Conservation (phyloP, 1,140 invertebrate species). For the Drosophila leontia region DNA sequence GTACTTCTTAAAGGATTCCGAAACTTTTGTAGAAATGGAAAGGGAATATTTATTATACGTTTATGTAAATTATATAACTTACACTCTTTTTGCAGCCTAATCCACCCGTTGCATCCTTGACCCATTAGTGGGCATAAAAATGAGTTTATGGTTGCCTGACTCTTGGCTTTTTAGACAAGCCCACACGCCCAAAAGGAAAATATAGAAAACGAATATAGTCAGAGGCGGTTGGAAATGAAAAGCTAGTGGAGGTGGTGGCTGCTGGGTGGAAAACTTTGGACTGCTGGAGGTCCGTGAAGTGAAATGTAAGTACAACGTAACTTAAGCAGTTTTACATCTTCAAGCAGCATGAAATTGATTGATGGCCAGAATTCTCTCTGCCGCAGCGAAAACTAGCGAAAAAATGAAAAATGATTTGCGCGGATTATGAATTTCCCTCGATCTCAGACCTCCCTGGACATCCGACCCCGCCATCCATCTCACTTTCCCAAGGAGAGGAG, state of each 20-base stretch:
- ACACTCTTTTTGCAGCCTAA: background rate
- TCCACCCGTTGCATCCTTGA: slow-evolving; percentile 15
- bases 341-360: slow-evolving; percentile 82
- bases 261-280: slow-evolving; percentile 37
- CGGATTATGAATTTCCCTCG: slow-evolving; percentile 66
- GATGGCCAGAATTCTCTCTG: slow-evolving; percentile 59
- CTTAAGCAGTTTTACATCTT: slow-evolving; percentile 81
- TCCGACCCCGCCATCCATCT: slow-evolving; percentile 23
- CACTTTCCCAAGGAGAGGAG: background rate
- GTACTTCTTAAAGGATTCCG: background rate
- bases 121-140: slow-evolving; percentile 49
- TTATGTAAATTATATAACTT: background rate
- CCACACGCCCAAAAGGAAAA: slow-evolving; percentile 37
- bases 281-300: slow-evolving; percentile 57
- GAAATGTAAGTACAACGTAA: slow-evolving; percentile 82
- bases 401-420: slow-evolving; percentile 78
- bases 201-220: slow-evolving; percentile 36
- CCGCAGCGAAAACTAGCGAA: slow-evolving; percentile 48
- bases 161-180: slow-evolving; percentile 61
- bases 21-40: too few relatives aligned
- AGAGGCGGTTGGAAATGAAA: slow-evolving; percentile 1
- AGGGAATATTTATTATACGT: background rate
- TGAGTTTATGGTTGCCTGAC: slow-evolving; percentile 68
- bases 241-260: background rate
- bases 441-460: slow-evolving; percentile 5